Evolutionary conservation across 2,797 vertebrate genomes (phyloP), one percentile per base, ranked within the genome.

Genomic region (Argyrosomus regius): DNA sequence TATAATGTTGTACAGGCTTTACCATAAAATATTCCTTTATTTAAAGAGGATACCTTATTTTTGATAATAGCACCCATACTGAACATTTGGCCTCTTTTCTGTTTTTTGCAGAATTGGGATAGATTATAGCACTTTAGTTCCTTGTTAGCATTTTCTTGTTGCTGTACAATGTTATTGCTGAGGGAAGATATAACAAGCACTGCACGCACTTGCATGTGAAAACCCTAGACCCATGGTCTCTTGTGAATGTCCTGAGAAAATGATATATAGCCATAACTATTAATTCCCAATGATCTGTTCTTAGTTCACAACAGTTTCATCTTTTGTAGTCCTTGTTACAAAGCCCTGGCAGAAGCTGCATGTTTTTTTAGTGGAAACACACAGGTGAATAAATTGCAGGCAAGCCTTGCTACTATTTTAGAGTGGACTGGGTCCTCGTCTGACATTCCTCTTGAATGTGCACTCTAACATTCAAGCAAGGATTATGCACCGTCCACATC

Each of bases 391-490:
- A 28, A 5, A 62, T 52, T 28, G 24, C 43, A 46, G 3, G 0
- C 17, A 18, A 76, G 54, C 56, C 56, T 46, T 68, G 66, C 13
- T 72, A 13, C 57, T 85, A 54, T 82, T 90, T 83, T 39, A 26
- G 57, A 75, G 65, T 68, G 71, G 78, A 80, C 66, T 8, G 63
- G 61, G 53, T 70, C 67, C 61, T 83, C 59, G 49, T 79, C n/a
- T 89, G 81, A 86, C 85, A 75, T 80, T 81, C 78, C 77, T 73
- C 75, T 89, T 83, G 53, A 87, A 75, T 75, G 54, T 85, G 80
- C 82, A 84, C 88, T 86, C 67, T 81, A 87, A 89, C 85, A 88
- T 91, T 91, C 71, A 74, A 87, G 78, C 64, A 71, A 77, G 80
- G 90, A 92, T 93, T 91, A 83, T 48, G 77, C 63, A 63, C 87